phyloP scores from a whole-genome alignment of 64 coral and sea anemone species.

The Actinia tenebrosa region DNA sequence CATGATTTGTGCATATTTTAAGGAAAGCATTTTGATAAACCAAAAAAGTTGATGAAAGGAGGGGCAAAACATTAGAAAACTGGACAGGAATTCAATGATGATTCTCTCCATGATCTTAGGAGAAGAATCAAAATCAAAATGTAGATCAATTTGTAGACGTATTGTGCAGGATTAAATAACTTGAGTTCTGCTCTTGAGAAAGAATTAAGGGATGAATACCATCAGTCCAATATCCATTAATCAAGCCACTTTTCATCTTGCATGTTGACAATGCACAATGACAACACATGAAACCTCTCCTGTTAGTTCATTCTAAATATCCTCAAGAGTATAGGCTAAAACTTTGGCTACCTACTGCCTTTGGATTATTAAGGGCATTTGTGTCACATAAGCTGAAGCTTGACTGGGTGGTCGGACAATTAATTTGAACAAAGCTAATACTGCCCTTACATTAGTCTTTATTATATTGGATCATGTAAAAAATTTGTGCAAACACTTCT shows the following conservation, averaged over 20 bases:
- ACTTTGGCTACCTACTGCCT: no score
- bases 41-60: background rate
- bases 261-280: background rate
- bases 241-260: background rate
- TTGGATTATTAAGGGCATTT: no score
- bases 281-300: background rate
- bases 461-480: background rate
- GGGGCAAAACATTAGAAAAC: background rate
- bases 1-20: background rate
- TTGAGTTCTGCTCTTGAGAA: background rate
- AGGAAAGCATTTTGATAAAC: no score
- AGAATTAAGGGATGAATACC: background rate
- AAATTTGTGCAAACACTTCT: background rate
- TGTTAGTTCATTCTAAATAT: no score
- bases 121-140: no score
- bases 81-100: background rate
- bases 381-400: no score
- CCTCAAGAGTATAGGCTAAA: no score
- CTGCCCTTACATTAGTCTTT: background rate
- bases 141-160: background rate
- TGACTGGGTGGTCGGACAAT: no score
- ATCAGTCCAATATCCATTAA: background rate
- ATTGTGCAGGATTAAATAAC: background rate
- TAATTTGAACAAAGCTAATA: background rate
- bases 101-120: no score